These are phyloP conservation scores for Xiphophorus couchianus DNA, from an alignment of 2,113 vertebrate species.

Conservation along the genomic window DNA sequence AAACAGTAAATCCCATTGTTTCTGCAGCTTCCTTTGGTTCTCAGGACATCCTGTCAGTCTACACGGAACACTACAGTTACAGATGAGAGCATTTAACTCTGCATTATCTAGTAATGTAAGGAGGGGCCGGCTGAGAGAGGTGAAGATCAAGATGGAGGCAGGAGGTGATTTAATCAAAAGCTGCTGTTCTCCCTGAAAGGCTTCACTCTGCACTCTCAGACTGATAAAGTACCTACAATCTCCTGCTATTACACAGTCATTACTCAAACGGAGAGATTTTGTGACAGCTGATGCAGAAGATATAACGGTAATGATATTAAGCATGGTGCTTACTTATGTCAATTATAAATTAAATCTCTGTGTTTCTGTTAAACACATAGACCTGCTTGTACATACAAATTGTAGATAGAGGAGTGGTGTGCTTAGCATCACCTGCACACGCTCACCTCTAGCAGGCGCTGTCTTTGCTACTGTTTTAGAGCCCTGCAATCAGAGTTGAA, in stretches of 20 bases:
- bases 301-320: conserved; percentile 32
- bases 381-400: conserved; percentile 1
- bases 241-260: conserved; percentile 48
- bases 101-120: conserved; percentile 48
- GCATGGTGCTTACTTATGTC: conserved; percentile 18
- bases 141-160: conserved; percentile 41
- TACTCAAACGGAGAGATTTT: conserved; percentile 25
- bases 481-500: conserved; percentile 59
- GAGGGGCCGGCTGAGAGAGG: conserved; percentile 42
- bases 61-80: conserved; percentile 69
- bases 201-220: conserved; percentile 29
- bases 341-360: conserved; percentile 11
- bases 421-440: conserved; percentile 2
- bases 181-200: conserved; percentile 34
- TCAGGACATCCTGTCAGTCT: conserved; percentile 72
- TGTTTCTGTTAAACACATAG: conserved; percentile 8
- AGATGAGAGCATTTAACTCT: conserved; percentile 64
- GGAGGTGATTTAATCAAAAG: conserved; percentile 52
- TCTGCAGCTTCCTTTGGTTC: conserved; percentile 70
- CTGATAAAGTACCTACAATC: conserved; percentile 40
- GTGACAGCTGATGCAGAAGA: conserved; percentile 32
- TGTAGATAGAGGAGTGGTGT: background rate
- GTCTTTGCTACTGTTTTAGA: conserved; percentile 12
- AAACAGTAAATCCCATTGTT: conserved; percentile 78
- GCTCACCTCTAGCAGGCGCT: conserved; percentile 16